Percentiles rank a stretch among this genome's conserved stretches.
Evolutionary conservation across 1,140 invertebrate genomes (phyloP).

Genomic region (Pygmarrhopalites habei): DNA sequence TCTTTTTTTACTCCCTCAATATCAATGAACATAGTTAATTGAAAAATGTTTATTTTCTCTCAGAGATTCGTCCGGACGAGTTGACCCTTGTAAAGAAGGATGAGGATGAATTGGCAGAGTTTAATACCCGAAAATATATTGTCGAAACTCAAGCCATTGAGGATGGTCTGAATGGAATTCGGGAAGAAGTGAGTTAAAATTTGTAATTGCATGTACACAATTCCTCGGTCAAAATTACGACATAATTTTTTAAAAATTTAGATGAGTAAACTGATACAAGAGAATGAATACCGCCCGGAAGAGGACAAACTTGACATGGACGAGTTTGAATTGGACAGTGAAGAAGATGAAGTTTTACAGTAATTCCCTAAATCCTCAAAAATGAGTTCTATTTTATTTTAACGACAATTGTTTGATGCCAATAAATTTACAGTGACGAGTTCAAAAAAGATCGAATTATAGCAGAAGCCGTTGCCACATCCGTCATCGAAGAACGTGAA

Average conservation of each 20-base stretch:
- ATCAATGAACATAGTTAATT: no score
- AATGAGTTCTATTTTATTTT: no score
- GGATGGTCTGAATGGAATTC: slow-evolving; percentile 11
- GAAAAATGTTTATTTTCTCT: no score
- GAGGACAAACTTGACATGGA: slow-evolving; percentile 18
- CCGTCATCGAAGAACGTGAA: slow-evolving; percentile 16
- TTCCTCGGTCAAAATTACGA: not conserved
- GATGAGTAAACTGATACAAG: slow-evolving; percentile 23
- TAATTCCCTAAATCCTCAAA: no score
- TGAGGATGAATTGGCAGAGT: slow-evolving; percentile 2
- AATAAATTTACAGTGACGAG: slow-evolving; percentile 1
- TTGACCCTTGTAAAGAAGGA: not conserved
- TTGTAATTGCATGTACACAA: no score
- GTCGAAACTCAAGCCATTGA: not conserved
- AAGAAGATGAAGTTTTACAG: slow-evolving; percentile 16
- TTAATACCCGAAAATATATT: slow-evolving; percentile 6
- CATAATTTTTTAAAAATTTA: not conserved
- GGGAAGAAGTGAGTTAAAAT: slow-evolving; percentile 3
- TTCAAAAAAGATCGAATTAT: slow-evolving; percentile 11
- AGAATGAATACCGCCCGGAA: slow-evolving; percentile 16
- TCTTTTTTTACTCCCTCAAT: no score
- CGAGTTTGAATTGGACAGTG: slow-evolving; percentile 31
- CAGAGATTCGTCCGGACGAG: slow-evolving; percentile 8
- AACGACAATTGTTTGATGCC: no score
- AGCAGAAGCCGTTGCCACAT: not conserved